Conservation (phyloP, 2,888 invertebrate species). For the Calliopum simillimum region DNA sequence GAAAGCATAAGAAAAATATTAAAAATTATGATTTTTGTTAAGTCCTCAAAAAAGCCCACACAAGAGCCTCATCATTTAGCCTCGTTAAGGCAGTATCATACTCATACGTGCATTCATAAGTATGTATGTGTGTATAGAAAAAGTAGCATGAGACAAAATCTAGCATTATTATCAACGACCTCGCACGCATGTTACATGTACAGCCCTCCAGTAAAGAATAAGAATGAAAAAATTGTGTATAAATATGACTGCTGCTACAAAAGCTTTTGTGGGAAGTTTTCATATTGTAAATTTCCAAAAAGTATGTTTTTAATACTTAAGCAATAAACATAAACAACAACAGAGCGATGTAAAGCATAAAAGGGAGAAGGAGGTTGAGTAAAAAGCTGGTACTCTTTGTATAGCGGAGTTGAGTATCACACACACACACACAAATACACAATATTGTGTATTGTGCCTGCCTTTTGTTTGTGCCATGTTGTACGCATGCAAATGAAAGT, state of each 20-base stretch:
- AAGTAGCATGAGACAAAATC: not conserved
- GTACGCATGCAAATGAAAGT: slow-evolving; percentile 26
- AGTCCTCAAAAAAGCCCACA: not conserved
- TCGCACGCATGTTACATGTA: not conserved
- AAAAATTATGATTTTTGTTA: slow-evolving; percentile 18
- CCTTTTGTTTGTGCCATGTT: slow-evolving; percentile 22
- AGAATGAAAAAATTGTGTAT: too few relatives aligned
- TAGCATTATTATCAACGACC: not conserved
- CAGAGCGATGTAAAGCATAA: not conserved
- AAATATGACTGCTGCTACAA: not conserved
- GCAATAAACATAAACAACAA: slow-evolving; percentile 18
- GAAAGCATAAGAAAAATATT: slow-evolving; percentile 16
- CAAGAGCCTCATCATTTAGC: not conserved
- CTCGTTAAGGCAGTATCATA: not conserved
- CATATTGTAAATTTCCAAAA: slow-evolving; percentile 21
- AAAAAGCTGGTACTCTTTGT: too few relatives aligned
- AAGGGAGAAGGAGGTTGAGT: too few relatives aligned
- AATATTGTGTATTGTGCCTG: not conserved
- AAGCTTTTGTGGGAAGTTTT: slow-evolving; percentile 1
- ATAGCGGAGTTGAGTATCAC: too few relatives aligned
- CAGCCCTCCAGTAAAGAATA: too few relatives aligned
- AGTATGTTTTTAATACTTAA: slow-evolving; percentile 23
- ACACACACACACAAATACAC: too few relatives aligned
- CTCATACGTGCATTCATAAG: too few relatives aligned
- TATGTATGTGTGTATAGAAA: too few relatives aligned